A percentile compares a stretch with the other conserved stretches of the same genome.
Evolutionary conservation across 2,888 invertebrate genomes (phyloP).

Genomic region (Rosalia funebris): DNA sequence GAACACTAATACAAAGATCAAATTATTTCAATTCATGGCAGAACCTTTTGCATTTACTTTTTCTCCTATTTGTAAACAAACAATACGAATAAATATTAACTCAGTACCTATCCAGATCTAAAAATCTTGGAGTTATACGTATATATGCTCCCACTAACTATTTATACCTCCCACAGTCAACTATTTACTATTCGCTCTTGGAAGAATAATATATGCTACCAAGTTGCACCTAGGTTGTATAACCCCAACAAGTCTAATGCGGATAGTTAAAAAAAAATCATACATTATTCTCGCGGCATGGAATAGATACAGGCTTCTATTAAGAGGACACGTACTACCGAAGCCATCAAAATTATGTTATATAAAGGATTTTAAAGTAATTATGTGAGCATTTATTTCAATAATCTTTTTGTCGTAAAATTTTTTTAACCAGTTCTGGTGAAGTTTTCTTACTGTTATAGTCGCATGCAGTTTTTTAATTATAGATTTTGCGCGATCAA

Average conservation of each 20-base stretch:
- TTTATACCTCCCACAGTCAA: constrained; percentile 21
- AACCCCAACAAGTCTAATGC: constrained; percentile 17
- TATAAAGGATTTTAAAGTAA: too few relatives aligned
- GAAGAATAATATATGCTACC: constrained; percentile 18
- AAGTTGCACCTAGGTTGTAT: constrained; percentile 17
- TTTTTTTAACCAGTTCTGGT: too few relatives aligned
- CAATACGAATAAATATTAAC: constrained; percentile 23
- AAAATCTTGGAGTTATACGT: constrained; percentile 1
- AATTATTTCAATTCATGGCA: too few relatives aligned
- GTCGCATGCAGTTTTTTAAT: too few relatives aligned
- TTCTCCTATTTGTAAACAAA: constrained; percentile 2
- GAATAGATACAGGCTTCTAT: background rate
- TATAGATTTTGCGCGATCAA: too few relatives aligned
- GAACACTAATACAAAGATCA: too few relatives aligned
- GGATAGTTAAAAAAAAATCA: constrained; percentile 5
- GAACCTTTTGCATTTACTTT: background rate
- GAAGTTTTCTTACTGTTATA: too few relatives aligned
- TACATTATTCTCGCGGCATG: background rate
- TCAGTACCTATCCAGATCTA: constrained; percentile 14
- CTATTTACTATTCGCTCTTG: constrained; percentile 10
- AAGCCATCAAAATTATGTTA: too few relatives aligned
- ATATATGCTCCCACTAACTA: constrained; percentile 18
- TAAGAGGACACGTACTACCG: background rate
- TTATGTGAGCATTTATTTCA: too few relatives aligned
- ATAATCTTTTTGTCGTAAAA: too few relatives aligned